Evolutionary conservation across 2,113 vertebrate genomes (phyloP).

Genomic region (Hemichromis elongatus): DNA sequence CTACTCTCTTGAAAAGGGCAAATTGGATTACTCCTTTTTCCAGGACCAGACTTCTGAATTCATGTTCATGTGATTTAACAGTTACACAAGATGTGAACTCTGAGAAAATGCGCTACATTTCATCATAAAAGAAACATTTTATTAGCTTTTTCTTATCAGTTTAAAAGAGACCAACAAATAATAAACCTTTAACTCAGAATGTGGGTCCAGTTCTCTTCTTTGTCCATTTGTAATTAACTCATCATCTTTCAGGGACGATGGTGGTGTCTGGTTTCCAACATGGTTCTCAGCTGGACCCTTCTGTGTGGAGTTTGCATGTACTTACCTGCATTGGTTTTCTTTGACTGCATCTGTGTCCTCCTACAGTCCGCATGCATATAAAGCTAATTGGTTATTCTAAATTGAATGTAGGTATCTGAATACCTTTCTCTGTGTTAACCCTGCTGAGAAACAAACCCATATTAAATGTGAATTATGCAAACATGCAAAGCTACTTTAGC

Average conservation of each 20-base stretch:
- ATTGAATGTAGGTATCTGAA: neutral
- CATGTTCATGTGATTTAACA: neutral
- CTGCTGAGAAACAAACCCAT: neutral
- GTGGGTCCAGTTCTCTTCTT: neutral
- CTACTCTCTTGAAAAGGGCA: constrained; percentile 47
- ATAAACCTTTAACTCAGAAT: neutral
- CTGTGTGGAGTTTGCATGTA: neutral
- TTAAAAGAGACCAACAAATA: neutral
- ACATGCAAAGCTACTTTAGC: neutral
- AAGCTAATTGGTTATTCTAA: neutral
- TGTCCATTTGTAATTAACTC: neutral
- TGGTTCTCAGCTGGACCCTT: neutral
- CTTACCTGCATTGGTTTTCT: neutral
- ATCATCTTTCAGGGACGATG: neutral
- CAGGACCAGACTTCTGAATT: neutral
- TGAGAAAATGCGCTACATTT: neutral
- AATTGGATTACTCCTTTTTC: neutral
- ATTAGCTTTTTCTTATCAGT: neutral
- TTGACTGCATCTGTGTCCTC: neutral
- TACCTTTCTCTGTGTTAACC: neutral
- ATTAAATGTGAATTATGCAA: neutral
- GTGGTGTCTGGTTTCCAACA: neutral
- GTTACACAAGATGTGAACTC: neutral
- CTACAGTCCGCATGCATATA: neutral
- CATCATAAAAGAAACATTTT: neutral